Evolutionary conservation across 2,113 vertebrate species (phyloP), one percentile per base, ranked within the genome.

Genomic region (Microtus oregoni): DNA sequence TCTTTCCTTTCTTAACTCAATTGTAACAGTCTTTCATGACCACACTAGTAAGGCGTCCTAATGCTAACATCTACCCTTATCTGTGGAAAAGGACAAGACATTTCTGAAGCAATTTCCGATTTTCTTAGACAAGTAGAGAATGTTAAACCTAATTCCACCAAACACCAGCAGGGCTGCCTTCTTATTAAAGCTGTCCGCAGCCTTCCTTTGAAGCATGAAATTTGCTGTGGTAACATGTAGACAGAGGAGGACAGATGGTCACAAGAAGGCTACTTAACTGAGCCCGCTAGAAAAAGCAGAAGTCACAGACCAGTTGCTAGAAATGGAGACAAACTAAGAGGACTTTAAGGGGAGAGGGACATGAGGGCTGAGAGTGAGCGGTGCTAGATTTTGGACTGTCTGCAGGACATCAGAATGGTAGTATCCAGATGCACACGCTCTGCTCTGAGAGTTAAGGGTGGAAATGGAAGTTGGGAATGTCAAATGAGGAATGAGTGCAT

Each of bases 181-280:
- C 77, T 82, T 68, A 4, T n/a, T 70, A 67, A 55, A 41, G 77
- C 22, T 22, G 19, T 6, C 26, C 0, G 10, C 4, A 61, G 17
- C 38, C 68, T 68, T 2, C 0, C 20, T 30, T 41, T 10, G 11
- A 28, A 87, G 41, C 22, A 26, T 73, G 55, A 73, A 68, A 13
- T 1, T 0, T 15, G 20, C 44, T 4, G 3, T 41, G 58, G 26
- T 14, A 14, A 17, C 7, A 24, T 12, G 2, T 11, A 14, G 1
- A 9, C 17, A 30, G 55, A 44, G 32, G 20, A 47, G 5, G 9
- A 47, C 1, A 15, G 41, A 63, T 72, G 4, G 17, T 20, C 11
- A 61, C 38, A 38, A 44, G 20, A 19, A 87, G 70, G 41, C 14
- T 15, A 5, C 61, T 47, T 38, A 19, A 35, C 30, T 68, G 61